These are phyloP conservation scores for Clivina fossor DNA, from an alignment of 2,888 invertebrate species.

Conservation along the genomic window DNA sequence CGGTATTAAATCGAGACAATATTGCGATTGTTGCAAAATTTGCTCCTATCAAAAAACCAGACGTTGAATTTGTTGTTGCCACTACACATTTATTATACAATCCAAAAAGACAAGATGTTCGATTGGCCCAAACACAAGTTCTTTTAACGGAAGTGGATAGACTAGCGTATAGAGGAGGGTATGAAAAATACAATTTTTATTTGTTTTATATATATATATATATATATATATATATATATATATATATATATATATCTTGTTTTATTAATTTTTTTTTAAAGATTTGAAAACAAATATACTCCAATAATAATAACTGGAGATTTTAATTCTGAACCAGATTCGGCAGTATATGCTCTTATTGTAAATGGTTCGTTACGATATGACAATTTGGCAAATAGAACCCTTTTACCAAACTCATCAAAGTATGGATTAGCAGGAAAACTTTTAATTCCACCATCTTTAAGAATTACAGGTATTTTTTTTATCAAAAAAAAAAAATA, in stretches of 20 bases:
- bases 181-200: background rate
- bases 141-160: conserved; percentile 84
- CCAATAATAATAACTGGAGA: conserved; percentile 92
- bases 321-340: conserved; percentile 80
- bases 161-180: conserved; percentile 60
- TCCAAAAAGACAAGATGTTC: conserved; percentile 83
- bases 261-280: conserved; percentile 36
- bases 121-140: conserved; percentile 83
- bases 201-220: too few species aligned
- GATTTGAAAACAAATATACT: conserved; percentile 55
- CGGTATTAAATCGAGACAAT: conserved; percentile 81
- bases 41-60: conserved; percentile 55
- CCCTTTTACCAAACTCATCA: conserved; percentile 36
- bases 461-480: conserved; percentile 57
- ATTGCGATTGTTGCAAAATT: conserved; percentile 82
- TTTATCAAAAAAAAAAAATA: conserved; percentile 48
- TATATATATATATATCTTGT: too few species aligned
- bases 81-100: conserved; percentile 96
- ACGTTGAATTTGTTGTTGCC: conserved; percentile 71
- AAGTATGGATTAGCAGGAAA: conserved; percentile 39
- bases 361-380: conserved; percentile 62
- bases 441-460: conserved; percentile 45
- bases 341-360: conserved; percentile 71
- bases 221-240: too few species aligned
- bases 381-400: conserved; percentile 48